Conservation (phyloP, 2,113 vertebrate species). For the Aplodontia rufa region DNA sequence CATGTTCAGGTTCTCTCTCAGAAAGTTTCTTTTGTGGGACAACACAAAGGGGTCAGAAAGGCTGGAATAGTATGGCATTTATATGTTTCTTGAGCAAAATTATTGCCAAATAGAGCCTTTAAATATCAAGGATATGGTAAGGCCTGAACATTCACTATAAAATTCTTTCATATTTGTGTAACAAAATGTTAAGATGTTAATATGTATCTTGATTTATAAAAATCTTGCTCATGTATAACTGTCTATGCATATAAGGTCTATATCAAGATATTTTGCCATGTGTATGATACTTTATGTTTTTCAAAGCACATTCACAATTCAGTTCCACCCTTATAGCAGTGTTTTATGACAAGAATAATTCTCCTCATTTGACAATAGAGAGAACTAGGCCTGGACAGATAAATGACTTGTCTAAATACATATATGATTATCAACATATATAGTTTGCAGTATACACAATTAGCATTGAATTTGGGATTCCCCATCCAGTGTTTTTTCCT, state of each 20-base stretch:
- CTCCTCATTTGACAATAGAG: background rate
- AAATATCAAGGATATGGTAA: background rate
- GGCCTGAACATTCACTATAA: background rate
- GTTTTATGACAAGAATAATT: background rate
- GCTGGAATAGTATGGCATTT: background rate
- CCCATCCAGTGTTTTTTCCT: background rate
- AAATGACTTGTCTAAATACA: slow-evolving; percentile 24
- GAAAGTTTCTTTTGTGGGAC: background rate
- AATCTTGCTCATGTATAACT: background rate
- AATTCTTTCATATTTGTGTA: slow-evolving; percentile 8
- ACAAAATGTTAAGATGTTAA: background rate
- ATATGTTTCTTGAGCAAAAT: background rate
- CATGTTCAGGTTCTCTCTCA: slow-evolving; percentile 4
- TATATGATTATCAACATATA: background rate
- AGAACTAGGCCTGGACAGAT: background rate
- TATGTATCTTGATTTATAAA: slow-evolving; percentile 7
- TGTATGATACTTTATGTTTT: background rate
- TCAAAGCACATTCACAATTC: slow-evolving; percentile 33
- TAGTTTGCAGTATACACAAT: background rate
- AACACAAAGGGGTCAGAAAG: background rate
- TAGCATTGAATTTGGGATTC: slow-evolving; percentile 23
- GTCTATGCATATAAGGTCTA: background rate
- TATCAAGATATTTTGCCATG: background rate
- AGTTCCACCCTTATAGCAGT: background rate
- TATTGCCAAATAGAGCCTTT: background rate